phyloP scores from a whole-genome alignment of 2,888 invertebrate genomes.

The Apodemia zela region DNA sequence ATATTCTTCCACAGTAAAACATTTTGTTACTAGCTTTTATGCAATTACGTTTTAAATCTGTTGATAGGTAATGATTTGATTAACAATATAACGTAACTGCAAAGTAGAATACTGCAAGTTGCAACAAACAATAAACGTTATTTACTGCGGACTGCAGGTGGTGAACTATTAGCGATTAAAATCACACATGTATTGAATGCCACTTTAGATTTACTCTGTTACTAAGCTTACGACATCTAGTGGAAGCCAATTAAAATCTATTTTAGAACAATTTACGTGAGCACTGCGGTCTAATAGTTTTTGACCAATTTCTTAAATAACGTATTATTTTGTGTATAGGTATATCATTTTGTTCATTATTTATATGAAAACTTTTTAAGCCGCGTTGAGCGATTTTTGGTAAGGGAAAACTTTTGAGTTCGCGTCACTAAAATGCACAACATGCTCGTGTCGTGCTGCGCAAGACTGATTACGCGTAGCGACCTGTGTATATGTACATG shows the following conservation, averaged over 20 bases:
- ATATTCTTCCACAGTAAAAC: too few relatives aligned
- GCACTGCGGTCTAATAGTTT: background rate
- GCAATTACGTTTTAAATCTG: too few relatives aligned
- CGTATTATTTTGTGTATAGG: background rate
- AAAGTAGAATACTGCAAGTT: background rate
- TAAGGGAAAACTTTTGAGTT: too few relatives aligned
- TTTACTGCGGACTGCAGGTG: background rate
- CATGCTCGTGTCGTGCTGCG: too few relatives aligned
- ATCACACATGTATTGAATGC: conserved; percentile 3
- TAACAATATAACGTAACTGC: background rate
- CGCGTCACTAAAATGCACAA: too few relatives aligned
- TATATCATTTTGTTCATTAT: too few relatives aligned
- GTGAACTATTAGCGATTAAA: background rate
- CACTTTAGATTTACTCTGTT: background rate
- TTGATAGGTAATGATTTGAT: too few relatives aligned
- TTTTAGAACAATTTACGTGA: conserved; percentile 7
- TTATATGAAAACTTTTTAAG: too few relatives aligned
- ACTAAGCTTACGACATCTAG: background rate
- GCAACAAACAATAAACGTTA: background rate
- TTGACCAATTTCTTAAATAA: background rate
- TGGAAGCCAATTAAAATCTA: conserved; percentile 10
- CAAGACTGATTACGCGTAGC: too few relatives aligned
- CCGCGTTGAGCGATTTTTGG: too few relatives aligned
- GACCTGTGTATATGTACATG: too few relatives aligned
- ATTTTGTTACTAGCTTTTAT: too few relatives aligned